These are phyloP conservation scores for Drosophila subsilvestris DNA, from an alignment of 2,888 invertebrate species.

Conservation along the genomic window DNA sequence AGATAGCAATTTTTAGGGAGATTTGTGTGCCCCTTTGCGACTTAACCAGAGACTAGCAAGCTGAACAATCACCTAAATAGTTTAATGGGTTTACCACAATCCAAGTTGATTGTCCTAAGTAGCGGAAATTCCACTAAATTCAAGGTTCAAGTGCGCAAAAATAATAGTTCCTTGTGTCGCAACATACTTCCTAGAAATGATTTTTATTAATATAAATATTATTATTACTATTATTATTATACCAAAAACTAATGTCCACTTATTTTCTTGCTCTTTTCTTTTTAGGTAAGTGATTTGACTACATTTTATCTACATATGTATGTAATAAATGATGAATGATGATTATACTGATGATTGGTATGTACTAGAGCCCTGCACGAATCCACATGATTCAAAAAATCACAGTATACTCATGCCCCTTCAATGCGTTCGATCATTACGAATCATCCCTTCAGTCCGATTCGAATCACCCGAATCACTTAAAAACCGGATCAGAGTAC, in stretches of 20 bases:
- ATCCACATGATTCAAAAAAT: too few relatives aligned
- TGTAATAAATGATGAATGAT: too few relatives aligned
- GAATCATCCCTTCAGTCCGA: too few relatives aligned
- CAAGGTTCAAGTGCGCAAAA: not conserved
- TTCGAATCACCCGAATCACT: too few relatives aligned
- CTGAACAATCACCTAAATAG: slow-evolving; percentile 7
- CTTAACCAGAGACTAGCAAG: not conserved
- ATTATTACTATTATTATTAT: slow-evolving; percentile 1
- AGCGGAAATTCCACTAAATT: not conserved
- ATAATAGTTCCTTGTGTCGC: not conserved
- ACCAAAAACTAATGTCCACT: slow-evolving; percentile 22
- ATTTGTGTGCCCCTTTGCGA: not conserved
- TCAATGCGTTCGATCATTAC: too few relatives aligned
- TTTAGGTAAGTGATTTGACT: slow-evolving; percentile 58
- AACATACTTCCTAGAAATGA: not conserved
- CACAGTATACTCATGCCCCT: too few relatives aligned
- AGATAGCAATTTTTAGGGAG: too few relatives aligned
- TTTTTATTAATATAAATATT: too few relatives aligned
- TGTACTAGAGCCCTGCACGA: too few relatives aligned
- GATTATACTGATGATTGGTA: slow-evolving; percentile 34
- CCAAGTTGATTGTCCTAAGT: slow-evolving; percentile 5
- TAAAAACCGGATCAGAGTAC: too few relatives aligned
- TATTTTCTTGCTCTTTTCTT: slow-evolving; percentile 37
- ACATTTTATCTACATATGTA: not conserved
- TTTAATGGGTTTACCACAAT: not conserved